Base-by-base conservation (phyloP, 2,888 invertebrate species). In the Drosophila seclusa region DNA sequence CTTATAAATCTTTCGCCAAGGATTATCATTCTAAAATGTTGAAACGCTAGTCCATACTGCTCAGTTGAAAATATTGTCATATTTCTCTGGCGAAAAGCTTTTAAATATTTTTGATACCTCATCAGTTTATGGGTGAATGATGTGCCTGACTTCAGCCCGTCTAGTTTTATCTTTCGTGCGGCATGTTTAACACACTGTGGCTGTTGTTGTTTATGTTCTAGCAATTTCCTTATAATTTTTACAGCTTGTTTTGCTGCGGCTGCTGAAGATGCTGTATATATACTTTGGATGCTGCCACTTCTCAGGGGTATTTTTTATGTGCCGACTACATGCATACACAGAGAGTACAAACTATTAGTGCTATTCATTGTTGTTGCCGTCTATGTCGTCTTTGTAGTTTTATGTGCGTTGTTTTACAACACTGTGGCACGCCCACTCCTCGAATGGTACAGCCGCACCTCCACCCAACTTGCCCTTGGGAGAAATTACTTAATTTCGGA, bases 401-500 rank as follows among this genome's bases (percentile, higher is more conserved):
- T 78, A 81, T 83, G 87, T 76, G 64, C 59, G 84, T 68, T 79
- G 78, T 74, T 74, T 76, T 73, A 83, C 87, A 81, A 80, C 85
- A 75, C 76, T 68, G 66, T 68, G 70, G 60, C 77, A 71, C 80
- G 65, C 85, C 70, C 73, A 52, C 58, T 69, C 40, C 40, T 36
- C 31, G 11, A 65, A 48, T 53, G 58, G n/a, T 63, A 61, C 21
- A 48, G 75, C 64, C 60, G 67, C 55, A 45, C 10, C 11, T 31
- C 42, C 67, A 5, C 59, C 61, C 63, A 70, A 65, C 71, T 69
- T 76, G 77, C 78, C 82, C 89, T 76, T 82, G 87, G 89, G 83
- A 76, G 75, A 88, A 89, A 90, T 89, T 90, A 85, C 89, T 89
- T 84, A 87, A 82, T 90, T 88, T 87, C 76, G 88, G 88, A 90